phyloP scores from a whole-genome alignment of 2,113 vertebrate genomes.

The Ageneiosus marmoratus region DNA sequence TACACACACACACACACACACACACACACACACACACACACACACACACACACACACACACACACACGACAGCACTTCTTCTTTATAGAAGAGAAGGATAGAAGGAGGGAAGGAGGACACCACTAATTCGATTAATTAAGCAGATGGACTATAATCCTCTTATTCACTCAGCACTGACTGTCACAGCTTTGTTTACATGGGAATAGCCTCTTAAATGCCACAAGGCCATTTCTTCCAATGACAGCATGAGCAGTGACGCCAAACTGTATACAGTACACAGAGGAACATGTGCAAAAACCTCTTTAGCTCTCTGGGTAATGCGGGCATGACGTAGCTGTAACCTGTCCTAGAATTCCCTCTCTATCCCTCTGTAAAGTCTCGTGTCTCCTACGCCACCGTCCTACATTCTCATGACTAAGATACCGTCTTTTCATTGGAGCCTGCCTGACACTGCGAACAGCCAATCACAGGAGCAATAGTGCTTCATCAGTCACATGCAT shows the following conservation, averaged over 20 bases:
- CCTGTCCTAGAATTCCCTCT: constrained; percentile 1
- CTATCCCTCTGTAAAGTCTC: not conserved
- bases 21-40: constrained; percentile 23
- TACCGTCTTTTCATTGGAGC: not conserved
- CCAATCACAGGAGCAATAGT: not conserved
- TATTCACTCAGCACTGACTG: constrained; percentile 17
- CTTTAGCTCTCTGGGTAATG: not conserved
- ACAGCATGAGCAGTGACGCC: not conserved
- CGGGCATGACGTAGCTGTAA: not conserved
- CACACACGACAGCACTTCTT: constrained; percentile 16
- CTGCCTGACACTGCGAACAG: not conserved
- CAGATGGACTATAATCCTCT: constrained; percentile 19
- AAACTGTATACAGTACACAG: not conserved
- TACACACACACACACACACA: too few relatives aligned
- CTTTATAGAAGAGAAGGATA: not conserved
- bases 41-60: constrained; percentile 23
- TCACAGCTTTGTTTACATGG: constrained; percentile 28
- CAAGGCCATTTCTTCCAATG: not conserved
- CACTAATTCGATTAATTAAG: not conserved
- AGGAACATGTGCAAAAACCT: not conserved
- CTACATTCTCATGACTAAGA: not conserved
- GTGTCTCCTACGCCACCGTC: not conserved
- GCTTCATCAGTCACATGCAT: not conserved
- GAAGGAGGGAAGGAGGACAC: constrained; percentile 4
- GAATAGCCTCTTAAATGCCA: constrained; percentile 31